phyloP scores from a whole-genome alignment of 2,797 vertebrate genomes.

The Thamnophis elegans region DNA sequence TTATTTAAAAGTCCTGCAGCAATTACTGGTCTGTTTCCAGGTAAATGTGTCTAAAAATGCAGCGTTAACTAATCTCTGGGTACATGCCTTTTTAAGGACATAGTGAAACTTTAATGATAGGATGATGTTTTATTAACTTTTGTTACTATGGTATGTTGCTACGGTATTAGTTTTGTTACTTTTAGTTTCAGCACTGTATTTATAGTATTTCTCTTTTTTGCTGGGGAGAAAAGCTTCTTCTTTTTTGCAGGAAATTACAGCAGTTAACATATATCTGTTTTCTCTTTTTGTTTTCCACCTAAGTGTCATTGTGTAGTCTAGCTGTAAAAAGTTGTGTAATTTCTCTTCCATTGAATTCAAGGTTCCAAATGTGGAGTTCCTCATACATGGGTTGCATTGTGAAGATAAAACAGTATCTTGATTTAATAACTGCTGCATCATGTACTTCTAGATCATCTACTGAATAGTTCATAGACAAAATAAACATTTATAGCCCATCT shows the following conservation, averaged over 20 bases:
- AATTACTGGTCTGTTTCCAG: not conserved
- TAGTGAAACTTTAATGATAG: not conserved
- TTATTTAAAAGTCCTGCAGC: not conserved
- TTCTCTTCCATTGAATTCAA: not conserved
- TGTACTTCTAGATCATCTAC: not conserved
- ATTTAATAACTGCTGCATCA: not conserved
- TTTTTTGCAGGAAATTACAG: constrained; percentile 4
- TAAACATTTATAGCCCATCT: not conserved
- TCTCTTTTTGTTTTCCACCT: not conserved
- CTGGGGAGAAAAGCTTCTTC: not conserved
- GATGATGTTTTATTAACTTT: not conserved
- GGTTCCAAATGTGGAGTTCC: not conserved
- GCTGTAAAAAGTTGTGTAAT: not conserved
- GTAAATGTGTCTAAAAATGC: not conserved
- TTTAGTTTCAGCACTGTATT: constrained; percentile 3
- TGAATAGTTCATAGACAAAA: not conserved
- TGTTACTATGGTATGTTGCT: not conserved
- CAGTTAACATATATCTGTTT: not conserved
- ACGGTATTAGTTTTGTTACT: not conserved
- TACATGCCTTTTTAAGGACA: not conserved
- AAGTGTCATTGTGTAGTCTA: not conserved
- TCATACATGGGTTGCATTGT: not conserved
- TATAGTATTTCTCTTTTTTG: not conserved
- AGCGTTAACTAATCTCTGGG: not conserved
- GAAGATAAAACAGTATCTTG: not conserved